Conservation (phyloP, 2,113 vertebrate species). For the Sylvilagus bachmani region DNA sequence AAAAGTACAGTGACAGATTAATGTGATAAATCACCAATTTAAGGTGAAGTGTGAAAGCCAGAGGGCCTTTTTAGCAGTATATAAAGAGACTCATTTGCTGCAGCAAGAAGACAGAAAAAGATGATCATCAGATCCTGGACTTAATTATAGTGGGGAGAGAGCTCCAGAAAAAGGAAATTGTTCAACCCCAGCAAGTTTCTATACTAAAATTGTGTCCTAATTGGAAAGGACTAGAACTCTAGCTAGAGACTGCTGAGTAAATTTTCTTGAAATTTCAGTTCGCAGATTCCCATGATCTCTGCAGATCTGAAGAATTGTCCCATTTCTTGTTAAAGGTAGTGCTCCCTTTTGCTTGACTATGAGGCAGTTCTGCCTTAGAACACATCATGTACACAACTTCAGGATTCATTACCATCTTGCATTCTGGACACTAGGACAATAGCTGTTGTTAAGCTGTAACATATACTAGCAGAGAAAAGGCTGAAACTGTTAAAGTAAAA, state of each 20-base stretch:
- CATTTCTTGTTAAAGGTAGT: neutral
- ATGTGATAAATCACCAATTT: conserved; percentile 46
- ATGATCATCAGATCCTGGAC: neutral
- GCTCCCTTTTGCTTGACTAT: neutral
- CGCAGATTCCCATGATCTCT: neutral
- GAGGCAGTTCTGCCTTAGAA: neutral
- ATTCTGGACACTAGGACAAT: neutral
- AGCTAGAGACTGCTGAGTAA: neutral
- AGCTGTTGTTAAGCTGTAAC: neutral
- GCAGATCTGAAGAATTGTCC: neutral
- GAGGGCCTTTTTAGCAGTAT: conserved; percentile 5
- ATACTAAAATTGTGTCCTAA: neutral
- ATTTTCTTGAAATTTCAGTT: neutral
- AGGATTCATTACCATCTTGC: neutral
- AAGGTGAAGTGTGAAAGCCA: conserved; percentile 39
- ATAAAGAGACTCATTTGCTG: conserved; percentile 44
- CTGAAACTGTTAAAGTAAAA: neutral
- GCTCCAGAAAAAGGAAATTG: neutral
- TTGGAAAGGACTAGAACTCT: neutral
- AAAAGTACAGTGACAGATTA: conserved; percentile 45
- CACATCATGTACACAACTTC: neutral
- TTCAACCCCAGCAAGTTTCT: neutral
- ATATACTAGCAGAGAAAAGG: neutral
- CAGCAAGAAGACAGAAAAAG: neutral
- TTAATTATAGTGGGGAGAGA: conserved; percentile 15